A percentile compares a stretch with the other conserved stretches of the same genome.
phyloP scores from a whole-genome alignment of 2,888 invertebrate genomes.

The Metopia argyrocephala region DNA sequence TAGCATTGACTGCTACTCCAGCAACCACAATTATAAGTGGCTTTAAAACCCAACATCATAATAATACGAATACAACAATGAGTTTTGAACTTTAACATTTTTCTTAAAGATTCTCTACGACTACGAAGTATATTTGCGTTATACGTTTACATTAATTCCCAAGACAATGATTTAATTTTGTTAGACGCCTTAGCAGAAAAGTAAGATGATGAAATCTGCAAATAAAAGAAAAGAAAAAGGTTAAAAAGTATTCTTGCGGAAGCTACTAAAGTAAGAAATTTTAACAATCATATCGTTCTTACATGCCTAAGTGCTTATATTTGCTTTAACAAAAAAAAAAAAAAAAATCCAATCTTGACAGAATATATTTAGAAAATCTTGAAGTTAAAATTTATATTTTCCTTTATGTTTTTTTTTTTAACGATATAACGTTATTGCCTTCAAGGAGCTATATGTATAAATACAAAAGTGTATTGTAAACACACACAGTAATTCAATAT shows the following conservation, averaged over 20 bases:
- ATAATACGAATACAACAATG: background rate
- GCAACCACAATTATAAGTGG: background rate
- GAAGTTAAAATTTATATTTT: too few relatives aligned
- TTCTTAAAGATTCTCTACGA: background rate
- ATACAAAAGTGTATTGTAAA: too few relatives aligned
- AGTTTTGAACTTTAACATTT: conserved; percentile 34
- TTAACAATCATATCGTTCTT: background rate
- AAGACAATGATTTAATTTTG: conserved; percentile 3
- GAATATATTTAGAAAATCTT: too few relatives aligned
- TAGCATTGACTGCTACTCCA: conserved; percentile 9
- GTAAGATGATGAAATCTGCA: conserved; percentile 26
- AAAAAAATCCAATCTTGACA: too few relatives aligned
- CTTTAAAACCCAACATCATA: background rate
- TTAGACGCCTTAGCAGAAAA: background rate
- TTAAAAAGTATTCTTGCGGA: background rate
- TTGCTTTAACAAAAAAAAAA: too few relatives aligned
- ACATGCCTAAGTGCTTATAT: too few relatives aligned
- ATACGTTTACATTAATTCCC: conserved; percentile 2
- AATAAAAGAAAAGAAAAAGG: conserved; percentile 11
- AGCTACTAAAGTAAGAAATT: background rate
- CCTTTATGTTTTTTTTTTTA: too few relatives aligned
- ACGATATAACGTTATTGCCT: too few relatives aligned
- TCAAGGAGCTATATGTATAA: too few relatives aligned
- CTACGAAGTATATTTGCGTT: conserved; percentile 3
- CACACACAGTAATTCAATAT: too few relatives aligned